phyloP scores from a whole-genome alignment of 2,888 invertebrate genomes.

The Elysia crispata region DNA sequence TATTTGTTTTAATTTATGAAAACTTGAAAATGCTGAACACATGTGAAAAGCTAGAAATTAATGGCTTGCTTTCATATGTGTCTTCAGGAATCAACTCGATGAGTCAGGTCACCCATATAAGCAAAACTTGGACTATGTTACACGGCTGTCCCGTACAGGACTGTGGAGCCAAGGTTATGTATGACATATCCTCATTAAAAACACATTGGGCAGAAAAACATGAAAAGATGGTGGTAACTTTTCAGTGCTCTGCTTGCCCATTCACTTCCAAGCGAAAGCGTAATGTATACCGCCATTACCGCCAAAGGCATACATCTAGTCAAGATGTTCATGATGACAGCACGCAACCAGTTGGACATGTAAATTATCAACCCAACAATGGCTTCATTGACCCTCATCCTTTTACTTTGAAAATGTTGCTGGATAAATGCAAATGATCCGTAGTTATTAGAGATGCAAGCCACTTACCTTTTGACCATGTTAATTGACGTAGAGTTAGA shows the following conservation, averaged over 20 bases:
- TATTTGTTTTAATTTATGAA: too few species aligned
- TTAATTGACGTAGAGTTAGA: too few species aligned
- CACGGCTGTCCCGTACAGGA: slow-evolving; percentile 37
- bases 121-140: too few species aligned
- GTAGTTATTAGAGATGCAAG: too few species aligned
- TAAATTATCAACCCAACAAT: slow-evolving; percentile 21
- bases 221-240: slow-evolving; percentile 23
- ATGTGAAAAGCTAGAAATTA: too few species aligned
- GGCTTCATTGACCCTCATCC: slow-evolving; percentile 37
- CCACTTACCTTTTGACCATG: too few species aligned
- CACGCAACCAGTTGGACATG: slow-evolving; percentile 10
- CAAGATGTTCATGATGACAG: not conserved
- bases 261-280: slow-evolving; percentile 28
- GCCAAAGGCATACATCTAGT: slow-evolving; percentile 2
- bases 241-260: slow-evolving; percentile 18
- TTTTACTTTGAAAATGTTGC: slow-evolving; percentile 14
- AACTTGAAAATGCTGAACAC: too few species aligned
- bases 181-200: slow-evolving; percentile 28
- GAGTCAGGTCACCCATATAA: too few species aligned
- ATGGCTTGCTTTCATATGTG: too few species aligned
- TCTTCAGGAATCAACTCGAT: too few species aligned
- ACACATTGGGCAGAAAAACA: slow-evolving; percentile 44
- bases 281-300: slow-evolving; percentile 32
- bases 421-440: too few species aligned
- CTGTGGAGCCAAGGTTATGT: slow-evolving; percentile 33